phyloP scores from a whole-genome alignment of 2,113 vertebrate genomes.

The Triplophysa rosa region DNA sequence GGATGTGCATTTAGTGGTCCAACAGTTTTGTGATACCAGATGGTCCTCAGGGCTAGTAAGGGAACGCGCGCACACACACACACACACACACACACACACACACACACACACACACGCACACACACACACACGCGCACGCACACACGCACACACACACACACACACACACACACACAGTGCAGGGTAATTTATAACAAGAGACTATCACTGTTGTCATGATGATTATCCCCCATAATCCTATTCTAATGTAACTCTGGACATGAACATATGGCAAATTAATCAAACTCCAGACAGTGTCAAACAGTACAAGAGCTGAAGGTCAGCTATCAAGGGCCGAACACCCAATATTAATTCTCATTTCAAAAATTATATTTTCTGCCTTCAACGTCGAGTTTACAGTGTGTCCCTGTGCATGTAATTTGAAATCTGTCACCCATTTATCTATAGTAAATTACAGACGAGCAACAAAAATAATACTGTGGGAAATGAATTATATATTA shows the following conservation, averaged over 20 bases:
- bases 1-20: conserved; percentile 35
- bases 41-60: conserved; percentile 10
- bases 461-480: not conserved
- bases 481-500: not conserved
- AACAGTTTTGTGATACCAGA: conserved; percentile 38
- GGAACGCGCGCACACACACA: not conserved
- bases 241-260: conserved; percentile 34
- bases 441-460: conserved; percentile 8
- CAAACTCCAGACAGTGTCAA: not conserved
- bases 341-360: conserved; percentile 8
- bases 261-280: conserved; percentile 42
- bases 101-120: not conserved
- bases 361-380: not conserved
- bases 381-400: not conserved
- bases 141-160: conserved; percentile 1
- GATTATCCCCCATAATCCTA: conserved; percentile 42
- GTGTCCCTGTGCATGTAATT: not conserved
- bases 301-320: conserved; percentile 43
- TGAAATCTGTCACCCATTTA: not conserved
- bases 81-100: conserved; percentile 2
- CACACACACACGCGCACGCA: conserved; percentile 7
- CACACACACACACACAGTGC: conserved; percentile 12
- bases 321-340: conserved; percentile 11
- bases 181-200: conserved; percentile 31
- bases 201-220: conserved; percentile 23